Evolutionary conservation across 2,888 invertebrate genomes (phyloP), one percentile per base, ranked within the genome.

Genomic region (Cryptocephalus moraei): DNA sequence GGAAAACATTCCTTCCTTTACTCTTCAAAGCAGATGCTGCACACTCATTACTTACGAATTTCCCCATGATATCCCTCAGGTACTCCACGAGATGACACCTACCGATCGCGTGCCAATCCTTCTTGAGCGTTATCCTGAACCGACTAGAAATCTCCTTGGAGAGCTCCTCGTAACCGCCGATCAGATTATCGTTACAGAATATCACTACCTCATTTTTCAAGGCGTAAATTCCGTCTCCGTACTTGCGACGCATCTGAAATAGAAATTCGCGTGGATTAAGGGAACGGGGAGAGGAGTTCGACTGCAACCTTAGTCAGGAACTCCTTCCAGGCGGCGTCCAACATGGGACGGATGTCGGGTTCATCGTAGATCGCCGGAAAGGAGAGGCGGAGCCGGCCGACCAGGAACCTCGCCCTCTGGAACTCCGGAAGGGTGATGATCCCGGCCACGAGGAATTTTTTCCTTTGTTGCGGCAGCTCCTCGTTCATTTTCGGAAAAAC

Each of bases 111-210:
- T 70, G 63, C 64, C 77, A 79, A 63, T 78, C 69, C 46, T 71
- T 56, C 22, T 59, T 62, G 34, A 76, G 49, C 48, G 71, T 59
- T 49, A 77, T 73, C 41, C 62, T 61, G 53, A 74, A 79, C 60
- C 68, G 73, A 8, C 69, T 56, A 47, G 72, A 65, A 9, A 80
- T 60, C 34, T 73, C 64, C 11, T 69, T 61, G 39, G 69, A 64
- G 14, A 81, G 62, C 46, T 75, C 76, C 1, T 67, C 60, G 43
- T 75, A 74, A 39, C 76, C 76, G 1, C 80, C 81, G 32, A 81
- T 60, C 50, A 74, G 73, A 45, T 70, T 62, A 8, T 70, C 72
- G 52, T 80, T 70, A 1, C 70, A 53, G 50, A 78, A 69, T 1
- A 81, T 71, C 6, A 72, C 75, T 1, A 77, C 76, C 41, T 69